Conservation (phyloP, 1,140 invertebrate species). For the Battus philenor region DNA sequence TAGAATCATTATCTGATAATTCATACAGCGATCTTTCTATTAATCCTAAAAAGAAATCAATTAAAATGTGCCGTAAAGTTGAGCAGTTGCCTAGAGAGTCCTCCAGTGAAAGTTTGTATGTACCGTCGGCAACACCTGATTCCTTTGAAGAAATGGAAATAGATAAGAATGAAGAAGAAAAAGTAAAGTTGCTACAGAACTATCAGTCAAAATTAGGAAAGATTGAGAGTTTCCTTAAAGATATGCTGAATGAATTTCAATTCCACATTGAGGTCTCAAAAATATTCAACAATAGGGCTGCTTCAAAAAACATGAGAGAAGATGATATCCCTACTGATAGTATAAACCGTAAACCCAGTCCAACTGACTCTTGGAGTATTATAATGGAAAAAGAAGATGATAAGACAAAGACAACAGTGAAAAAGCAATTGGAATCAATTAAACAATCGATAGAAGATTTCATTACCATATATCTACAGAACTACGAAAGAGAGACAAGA, state of each 20-base stretch:
- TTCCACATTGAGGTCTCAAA: conserved; percentile 63
- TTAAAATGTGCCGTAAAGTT: conserved; percentile 65
- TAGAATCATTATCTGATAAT: conserved; percentile 47
- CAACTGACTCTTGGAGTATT: conserved; percentile 49
- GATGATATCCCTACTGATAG: conserved; percentile 1
- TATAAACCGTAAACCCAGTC: conserved; percentile 27
- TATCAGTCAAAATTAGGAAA: conserved; percentile 57
- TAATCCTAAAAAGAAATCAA: conserved; percentile 25
- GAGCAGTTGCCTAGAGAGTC: conserved; percentile 18
- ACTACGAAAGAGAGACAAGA: conserved; percentile 18
- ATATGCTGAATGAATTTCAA: conserved; percentile 53
- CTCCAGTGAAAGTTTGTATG: conserved; percentile 23
- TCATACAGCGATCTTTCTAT: conserved; percentile 43
- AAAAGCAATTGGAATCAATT: conserved; percentile 46
- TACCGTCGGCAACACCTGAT: conserved; percentile 40
- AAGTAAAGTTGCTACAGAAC: conserved; percentile 35
- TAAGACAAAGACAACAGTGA: conserved; percentile 41
- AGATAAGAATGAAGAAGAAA: conserved; percentile 50
- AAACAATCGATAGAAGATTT: conserved; percentile 48
- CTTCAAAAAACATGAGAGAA: conserved; percentile 9
- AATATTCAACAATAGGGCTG: conserved; percentile 37
- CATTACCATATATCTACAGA: conserved; percentile 35
- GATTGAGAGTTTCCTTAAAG: conserved; percentile 45
- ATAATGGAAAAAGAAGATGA: conserved; percentile 50
- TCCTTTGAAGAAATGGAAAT: conserved; percentile 57